Evolutionary conservation across 2,888 invertebrate genomes (phyloP).

Genomic region (Leptopterna dolabrata): DNA sequence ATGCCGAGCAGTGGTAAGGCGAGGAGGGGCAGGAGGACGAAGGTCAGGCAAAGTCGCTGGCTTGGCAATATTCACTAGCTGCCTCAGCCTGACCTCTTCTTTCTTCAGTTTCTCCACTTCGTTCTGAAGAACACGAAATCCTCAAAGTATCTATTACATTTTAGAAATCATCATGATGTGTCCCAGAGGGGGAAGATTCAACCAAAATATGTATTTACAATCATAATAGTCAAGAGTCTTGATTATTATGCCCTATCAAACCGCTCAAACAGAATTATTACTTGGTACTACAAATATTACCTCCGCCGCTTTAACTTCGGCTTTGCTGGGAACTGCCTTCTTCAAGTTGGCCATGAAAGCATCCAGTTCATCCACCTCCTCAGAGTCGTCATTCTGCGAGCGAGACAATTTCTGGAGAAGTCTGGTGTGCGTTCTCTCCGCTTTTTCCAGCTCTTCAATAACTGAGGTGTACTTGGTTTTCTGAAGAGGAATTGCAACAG

Average conservation of each 20-base stretch:
- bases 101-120: constrained; percentile 76
- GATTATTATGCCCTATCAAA: too few relatives aligned
- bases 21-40: constrained; percentile 49
- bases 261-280: too few relatives aligned
- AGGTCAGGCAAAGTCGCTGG: constrained; percentile 75
- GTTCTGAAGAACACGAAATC: constrained; percentile 67
- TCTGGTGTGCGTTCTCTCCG: constrained; percentile 58
- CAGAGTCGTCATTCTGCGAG: constrained; percentile 57
- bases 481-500: constrained; percentile 69
- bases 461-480: constrained; percentile 72
- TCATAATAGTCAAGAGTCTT: too few relatives aligned
- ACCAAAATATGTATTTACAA: too few relatives aligned
- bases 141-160: constrained; percentile 51
- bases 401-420: constrained; percentile 31
- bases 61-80: constrained; percentile 79
- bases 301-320: constrained; percentile 73
- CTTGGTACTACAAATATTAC: constrained; percentile 66
- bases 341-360: constrained; percentile 81
- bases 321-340: constrained; percentile 74
- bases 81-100: constrained; percentile 77
- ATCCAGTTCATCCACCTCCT: constrained; percentile 82
- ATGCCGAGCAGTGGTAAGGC: background rate
- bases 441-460: constrained; percentile 70
- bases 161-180: background rate
- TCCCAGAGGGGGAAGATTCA: too few relatives aligned